Evolutionary conservation across 2,888 invertebrate species (phyloP).

Genomic region (Automeris io): DNA sequence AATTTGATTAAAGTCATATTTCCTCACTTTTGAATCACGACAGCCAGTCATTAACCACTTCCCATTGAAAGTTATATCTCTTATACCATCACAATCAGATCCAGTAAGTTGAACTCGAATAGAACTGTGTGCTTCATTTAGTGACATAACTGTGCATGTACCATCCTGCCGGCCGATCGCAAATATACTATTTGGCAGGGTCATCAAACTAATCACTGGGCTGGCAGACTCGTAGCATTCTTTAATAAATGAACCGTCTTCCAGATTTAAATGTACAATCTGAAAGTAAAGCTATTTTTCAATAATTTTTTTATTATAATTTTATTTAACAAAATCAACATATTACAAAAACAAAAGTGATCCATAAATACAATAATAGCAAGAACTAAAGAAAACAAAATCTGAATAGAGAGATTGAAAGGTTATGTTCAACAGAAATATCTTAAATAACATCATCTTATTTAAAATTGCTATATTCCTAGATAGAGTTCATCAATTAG

Average conservation of each 20-base stretch:
- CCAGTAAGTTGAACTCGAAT: conserved; percentile 79
- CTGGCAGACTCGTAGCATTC: conserved; percentile 76
- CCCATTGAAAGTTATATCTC: conserved; percentile 77
- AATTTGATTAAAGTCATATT: conserved; percentile 76
- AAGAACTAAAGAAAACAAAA: too few relatives aligned
- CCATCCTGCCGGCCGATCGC: conserved; percentile 80
- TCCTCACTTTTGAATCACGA: conserved; percentile 79
- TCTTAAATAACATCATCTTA: too few relatives aligned
- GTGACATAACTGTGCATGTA: conserved; percentile 72
- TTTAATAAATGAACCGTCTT: conserved; percentile 40
- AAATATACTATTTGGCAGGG: conserved; percentile 68
- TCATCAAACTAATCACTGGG: conserved; percentile 70
- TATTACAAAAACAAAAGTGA: background rate
- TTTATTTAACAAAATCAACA: background rate
- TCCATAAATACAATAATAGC: too few relatives aligned
- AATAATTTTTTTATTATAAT: background rate
- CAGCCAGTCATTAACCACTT: conserved; percentile 79
- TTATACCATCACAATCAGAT: conserved; percentile 82
- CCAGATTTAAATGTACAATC: conserved; percentile 45
- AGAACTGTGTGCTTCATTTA: conserved; percentile 42
- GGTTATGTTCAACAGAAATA: too few relatives aligned
- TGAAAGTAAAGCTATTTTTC: conserved; percentile 27
- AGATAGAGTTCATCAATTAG: too few relatives aligned
- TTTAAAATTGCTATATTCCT: too few relatives aligned
- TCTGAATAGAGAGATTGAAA: too few relatives aligned